Conservation (phyloP, 1,140 invertebrate genomes). For the Magallana ariakensis region DNA sequence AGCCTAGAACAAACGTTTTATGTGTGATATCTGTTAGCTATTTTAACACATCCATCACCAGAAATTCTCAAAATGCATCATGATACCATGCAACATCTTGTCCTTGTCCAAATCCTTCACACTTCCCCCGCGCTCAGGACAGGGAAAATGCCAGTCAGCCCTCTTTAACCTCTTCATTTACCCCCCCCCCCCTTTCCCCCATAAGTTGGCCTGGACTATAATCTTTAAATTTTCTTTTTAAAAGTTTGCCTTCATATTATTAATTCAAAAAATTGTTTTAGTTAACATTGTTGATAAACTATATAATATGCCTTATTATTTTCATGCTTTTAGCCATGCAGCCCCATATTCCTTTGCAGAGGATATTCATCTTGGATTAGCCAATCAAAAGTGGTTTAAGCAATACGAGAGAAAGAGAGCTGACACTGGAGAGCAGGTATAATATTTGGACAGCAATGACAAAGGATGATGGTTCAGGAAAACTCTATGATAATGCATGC, state of each 20-base stretch:
- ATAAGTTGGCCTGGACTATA: too few species aligned
- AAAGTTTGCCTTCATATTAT: too few species aligned
- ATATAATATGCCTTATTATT: too few species aligned
- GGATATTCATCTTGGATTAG: background rate
- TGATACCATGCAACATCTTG: slow-evolving; percentile 46
- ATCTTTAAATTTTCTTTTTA: too few species aligned
- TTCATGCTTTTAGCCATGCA: background rate
- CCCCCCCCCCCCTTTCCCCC: too few species aligned
- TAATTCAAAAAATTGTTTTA: too few species aligned
- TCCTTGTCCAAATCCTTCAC: slow-evolving; percentile 37
- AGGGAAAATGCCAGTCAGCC: slow-evolving; percentile 7
- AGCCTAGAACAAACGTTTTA: background rate
- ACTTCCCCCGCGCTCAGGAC: background rate
- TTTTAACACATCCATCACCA: slow-evolving; percentile 48
- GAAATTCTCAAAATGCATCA: slow-evolving; percentile 45
- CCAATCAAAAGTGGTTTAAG: slow-evolving; percentile 4
- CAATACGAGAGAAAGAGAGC: slow-evolving; percentile 23
- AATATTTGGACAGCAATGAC: slow-evolving; percentile 41
- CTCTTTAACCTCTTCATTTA: slow-evolving; percentile 2
- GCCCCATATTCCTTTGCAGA: background rate
- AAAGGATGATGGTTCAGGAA: slow-evolving; percentile 26
- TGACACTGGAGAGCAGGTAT: slow-evolving; percentile 7
- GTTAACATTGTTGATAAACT: too few species aligned
- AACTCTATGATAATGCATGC: slow-evolving; percentile 5
- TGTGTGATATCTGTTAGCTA: slow-evolving; percentile 5